Base-by-base conservation (phyloP, 2,797 vertebrate genomes). In the Parotocinclus haroldoi region DNA sequence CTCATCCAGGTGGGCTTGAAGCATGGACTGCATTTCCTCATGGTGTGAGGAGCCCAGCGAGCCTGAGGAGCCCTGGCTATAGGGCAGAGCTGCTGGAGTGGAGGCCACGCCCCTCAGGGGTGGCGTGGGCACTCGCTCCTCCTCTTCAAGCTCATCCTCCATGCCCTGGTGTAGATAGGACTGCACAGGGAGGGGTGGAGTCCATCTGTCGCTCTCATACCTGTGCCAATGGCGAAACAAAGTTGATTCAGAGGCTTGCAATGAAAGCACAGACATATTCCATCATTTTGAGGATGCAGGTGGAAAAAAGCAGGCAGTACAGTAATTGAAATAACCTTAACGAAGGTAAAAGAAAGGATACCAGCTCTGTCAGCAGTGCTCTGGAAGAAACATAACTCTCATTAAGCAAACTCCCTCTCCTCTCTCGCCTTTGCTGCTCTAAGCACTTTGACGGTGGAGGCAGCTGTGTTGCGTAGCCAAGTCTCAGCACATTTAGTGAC, bases 11-110 rank as follows among this genome's bases (percentile, higher is more conserved):
- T 98, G 95, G 73, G 94, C 93, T 62, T 98, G 97, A 48, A 99
- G 93, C 92, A 99, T 99, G 60, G 96, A 96, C 76, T 98, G 96
- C 91, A 98, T 95, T 86, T 99, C 97, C 19, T 99, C 97, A 38
- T 93, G 87, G n/a, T 96, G 97, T 11, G 97, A 99, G 8, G 97
- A 96, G 0, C 96, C 98, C 4, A 99, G 91, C 11, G 97, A 99
- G 74, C 95, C 96, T 7, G 97, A 98, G 18, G 96, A 98, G 82
- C 98, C 96, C 72, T 99, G 96, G 12, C 96, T 94, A 68, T 96
- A 99, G 65, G 96, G 98, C 72, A 98, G 89, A 0, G 96, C 94
- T 0, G 97, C 95, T 0, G 97, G 97, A 1, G 97, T 99, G 0
- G 97, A 99, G 58, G 96, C 96, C 19, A 98, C 94, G 1, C 97